Evolutionary conservation across 2,797 vertebrate genomes (phyloP).

Genomic region (Ptychadena robeensis): DNA sequence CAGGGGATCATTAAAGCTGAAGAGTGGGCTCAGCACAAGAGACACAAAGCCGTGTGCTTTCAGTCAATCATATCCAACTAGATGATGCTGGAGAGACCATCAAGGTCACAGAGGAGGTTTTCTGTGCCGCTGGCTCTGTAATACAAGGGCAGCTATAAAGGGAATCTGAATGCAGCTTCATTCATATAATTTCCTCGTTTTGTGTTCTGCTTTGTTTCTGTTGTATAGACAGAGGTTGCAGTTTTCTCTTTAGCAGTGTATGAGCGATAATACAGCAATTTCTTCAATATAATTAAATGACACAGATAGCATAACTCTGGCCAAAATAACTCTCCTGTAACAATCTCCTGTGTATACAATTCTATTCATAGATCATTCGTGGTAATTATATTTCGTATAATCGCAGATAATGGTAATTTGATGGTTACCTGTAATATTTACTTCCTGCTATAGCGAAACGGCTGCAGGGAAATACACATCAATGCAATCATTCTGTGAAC

Average conservation of each 20-base stretch:
- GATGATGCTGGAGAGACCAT: conserved; percentile 17
- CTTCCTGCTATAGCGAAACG: too few relatives aligned
- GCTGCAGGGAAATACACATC: too few relatives aligned
- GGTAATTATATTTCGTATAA: too few relatives aligned
- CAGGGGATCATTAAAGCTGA: conserved; percentile 18
- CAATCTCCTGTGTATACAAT: too few relatives aligned
- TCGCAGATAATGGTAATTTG: too few relatives aligned
- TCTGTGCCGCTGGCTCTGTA: background rate
- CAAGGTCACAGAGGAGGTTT: conserved; percentile 12
- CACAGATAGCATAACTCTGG: too few relatives aligned
- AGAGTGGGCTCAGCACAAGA: background rate
- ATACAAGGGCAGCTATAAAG: background rate
- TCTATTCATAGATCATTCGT: too few relatives aligned
- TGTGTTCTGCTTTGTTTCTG: background rate
- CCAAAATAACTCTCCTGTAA: too few relatives aligned
- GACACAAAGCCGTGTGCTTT: conserved; percentile 24
- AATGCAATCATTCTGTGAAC: too few relatives aligned
- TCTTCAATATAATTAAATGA: too few relatives aligned
- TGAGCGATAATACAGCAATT: too few relatives aligned
- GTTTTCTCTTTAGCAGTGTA: background rate
- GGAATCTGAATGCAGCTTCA: background rate
- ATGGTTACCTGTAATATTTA: too few relatives aligned
- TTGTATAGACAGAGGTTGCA: background rate
- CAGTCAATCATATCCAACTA: conserved; percentile 29
- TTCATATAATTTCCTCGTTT: background rate